Base-by-base conservation (phyloP, 2,888 invertebrate species). In the Drosophila tanythrix region DNA sequence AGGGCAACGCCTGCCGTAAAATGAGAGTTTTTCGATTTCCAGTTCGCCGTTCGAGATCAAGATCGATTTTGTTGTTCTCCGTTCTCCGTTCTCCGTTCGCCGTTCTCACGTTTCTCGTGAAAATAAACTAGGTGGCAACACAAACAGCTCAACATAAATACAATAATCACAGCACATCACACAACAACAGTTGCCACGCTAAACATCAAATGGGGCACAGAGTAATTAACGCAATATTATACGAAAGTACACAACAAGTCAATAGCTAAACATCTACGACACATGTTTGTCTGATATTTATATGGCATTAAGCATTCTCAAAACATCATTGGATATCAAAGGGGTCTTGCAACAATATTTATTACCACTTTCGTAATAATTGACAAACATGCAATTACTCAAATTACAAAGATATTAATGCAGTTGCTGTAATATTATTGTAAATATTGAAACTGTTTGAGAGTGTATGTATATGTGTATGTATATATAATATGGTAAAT, bases 1-100 rank as follows among this genome's bases (percentile, higher is more conserved):
- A 78, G 65, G 65, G 81, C 77, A 70, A 81, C 79, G 76, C 73
- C 79, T 65, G 48, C 70, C 38, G 66, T 60, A 63, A 70, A 35
- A 27, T 64, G 56, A 74, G 69, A 64, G 61, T 61, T 58, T 53
- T 43, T 56, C 43, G 52, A 60, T 66, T 46, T 15, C 3, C 46
- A 25, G 50, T 29, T 35, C 35, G 7, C 36, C 36, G 13, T 46
- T 46, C 4, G 25, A 25, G 46, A 46, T 46, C 46, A 46, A 46
- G 46, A 46, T 46, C 46, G 25, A 46, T 46, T 46, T 10, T 52
- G 13, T 35, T 55, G 10, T 31, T 31, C 40, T 13, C 21, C 21
- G 43, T 43, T 43, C 7, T 3, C 21, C 21, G 43, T 46, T 46
- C 46, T 46, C 21, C 21, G 43, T 43, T 43, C 7, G 6, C 21